Conservation (phyloP, 2,888 invertebrate species). For the Callinectes sapidus region DNA sequence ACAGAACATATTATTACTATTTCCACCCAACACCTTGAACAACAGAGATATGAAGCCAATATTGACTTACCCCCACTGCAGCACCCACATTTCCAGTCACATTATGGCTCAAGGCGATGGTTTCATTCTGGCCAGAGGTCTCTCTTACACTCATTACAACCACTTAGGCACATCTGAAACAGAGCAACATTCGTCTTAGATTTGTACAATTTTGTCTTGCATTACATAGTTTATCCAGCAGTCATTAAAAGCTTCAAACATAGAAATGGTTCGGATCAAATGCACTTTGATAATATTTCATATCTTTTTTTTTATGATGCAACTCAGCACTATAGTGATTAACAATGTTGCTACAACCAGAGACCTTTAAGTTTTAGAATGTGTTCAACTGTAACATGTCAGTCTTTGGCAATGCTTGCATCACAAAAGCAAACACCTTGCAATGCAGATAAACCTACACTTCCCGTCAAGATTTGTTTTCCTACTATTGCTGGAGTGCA, state of each 20-base stretch:
- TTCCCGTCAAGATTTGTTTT: background rate
- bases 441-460: background rate
- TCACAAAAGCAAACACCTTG: background rate
- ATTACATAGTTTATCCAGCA: background rate
- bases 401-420: background rate
- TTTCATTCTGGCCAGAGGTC: slow-evolving; percentile 60
- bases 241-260: background rate
- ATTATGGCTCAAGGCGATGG: slow-evolving; percentile 53
- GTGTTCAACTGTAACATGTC: background rate
- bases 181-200: background rate
- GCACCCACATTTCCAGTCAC: slow-evolving; percentile 55
- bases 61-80: slow-evolving; percentile 62
- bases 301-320: background rate
- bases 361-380: background rate
- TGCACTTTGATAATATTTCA: background rate
- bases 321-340: background rate
- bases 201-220: background rate
- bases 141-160: slow-evolving; percentile 68
- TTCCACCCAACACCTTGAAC: background rate
- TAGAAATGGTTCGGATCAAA: background rate
- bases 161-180: slow-evolving; percentile 61
- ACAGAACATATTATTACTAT: too few relatives aligned
- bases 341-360: background rate
- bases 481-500: background rate
- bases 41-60: background rate